phyloP scores from a whole-genome alignment of 2,113 vertebrate species.

The Chionodraco myersi region DNA sequence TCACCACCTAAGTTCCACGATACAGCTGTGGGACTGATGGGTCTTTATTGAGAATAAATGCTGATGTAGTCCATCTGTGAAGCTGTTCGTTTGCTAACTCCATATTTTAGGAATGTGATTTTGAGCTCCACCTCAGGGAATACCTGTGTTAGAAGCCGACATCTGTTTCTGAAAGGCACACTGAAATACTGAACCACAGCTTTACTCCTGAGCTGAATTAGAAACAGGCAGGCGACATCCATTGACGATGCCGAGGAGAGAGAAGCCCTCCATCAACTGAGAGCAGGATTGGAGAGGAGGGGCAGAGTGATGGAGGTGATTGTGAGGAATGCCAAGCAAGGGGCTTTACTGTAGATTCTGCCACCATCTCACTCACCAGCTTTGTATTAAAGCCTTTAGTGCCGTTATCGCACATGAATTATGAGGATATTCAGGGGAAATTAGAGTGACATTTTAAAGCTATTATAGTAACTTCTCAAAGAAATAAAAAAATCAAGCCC shows the following conservation, averaged over 20 bases:
- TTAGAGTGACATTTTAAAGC: constrained; percentile 42
- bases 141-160: constrained; percentile 37
- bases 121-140: constrained; percentile 53
- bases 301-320: constrained; percentile 42
- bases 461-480: constrained; percentile 17
- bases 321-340: constrained; percentile 56
- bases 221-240: constrained; percentile 52
- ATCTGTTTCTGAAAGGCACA: constrained; percentile 47
- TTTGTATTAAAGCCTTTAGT: constrained; percentile 10
- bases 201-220: constrained; percentile 67
- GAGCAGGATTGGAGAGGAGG: constrained; percentile 38
- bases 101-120: constrained; percentile 56
- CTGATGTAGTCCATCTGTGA: constrained; percentile 23
- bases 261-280: constrained; percentile 56
- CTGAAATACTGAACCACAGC: constrained; percentile 54
- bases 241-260: constrained; percentile 32
- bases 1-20: not conserved
- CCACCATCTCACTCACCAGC: constrained; percentile 18
- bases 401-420: constrained; percentile 14
- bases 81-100: constrained; percentile 18
- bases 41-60: constrained; percentile 35
- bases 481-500: not conserved
- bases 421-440: constrained; percentile 18
- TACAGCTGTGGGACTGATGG: constrained; percentile 18
- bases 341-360: constrained; percentile 30